Conservation (phyloP, 1,140 invertebrate species). For the Cotesia typhae region DNA sequence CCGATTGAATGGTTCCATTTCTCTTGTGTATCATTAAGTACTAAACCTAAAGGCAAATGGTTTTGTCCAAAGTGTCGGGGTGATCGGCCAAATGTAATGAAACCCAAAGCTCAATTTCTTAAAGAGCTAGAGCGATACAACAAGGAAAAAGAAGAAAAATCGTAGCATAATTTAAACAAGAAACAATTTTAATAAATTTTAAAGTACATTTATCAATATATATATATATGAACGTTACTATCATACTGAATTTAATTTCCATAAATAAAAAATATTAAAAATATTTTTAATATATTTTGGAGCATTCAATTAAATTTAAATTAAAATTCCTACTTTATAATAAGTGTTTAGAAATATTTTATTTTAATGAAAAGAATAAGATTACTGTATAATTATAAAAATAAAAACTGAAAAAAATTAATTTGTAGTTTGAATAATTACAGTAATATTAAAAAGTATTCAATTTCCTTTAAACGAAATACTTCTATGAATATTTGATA, state of each 20-base stretch:
- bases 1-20: slow-evolving; percentile 99
- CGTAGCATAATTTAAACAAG: slow-evolving; percentile 65
- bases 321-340: slow-evolving; percentile 28
- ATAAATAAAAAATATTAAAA: too few relatives aligned
- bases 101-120: slow-evolving; percentile 88
- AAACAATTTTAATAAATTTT: slow-evolving; percentile 16
- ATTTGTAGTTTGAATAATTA: slow-evolving; percentile 9
- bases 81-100: slow-evolving; percentile 92
- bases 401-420: slow-evolving; percentile 28
- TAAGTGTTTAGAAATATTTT: neutral
- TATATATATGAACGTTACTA: neutral
- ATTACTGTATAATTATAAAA: slow-evolving; percentile 5
- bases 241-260: neutral
- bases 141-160: slow-evolving; percentile 90
- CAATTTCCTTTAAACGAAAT: too few relatives aligned
- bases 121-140: slow-evolving; percentile 91
- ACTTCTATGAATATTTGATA: too few relatives aligned
- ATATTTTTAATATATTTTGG: slow-evolving; percentile 2
- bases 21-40: slow-evolving; percentile 93
- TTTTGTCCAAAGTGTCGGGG: slow-evolving; percentile 95
- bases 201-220: too few relatives aligned
- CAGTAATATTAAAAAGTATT: neutral
- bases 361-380: too few relatives aligned
- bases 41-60: slow-evolving; percentile 99
- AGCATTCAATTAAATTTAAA: slow-evolving; percentile 19